These are phyloP conservation scores for Gambusia affinis DNA, from an alignment of 2,113 vertebrate genomes.

Conservation along the genomic window DNA sequence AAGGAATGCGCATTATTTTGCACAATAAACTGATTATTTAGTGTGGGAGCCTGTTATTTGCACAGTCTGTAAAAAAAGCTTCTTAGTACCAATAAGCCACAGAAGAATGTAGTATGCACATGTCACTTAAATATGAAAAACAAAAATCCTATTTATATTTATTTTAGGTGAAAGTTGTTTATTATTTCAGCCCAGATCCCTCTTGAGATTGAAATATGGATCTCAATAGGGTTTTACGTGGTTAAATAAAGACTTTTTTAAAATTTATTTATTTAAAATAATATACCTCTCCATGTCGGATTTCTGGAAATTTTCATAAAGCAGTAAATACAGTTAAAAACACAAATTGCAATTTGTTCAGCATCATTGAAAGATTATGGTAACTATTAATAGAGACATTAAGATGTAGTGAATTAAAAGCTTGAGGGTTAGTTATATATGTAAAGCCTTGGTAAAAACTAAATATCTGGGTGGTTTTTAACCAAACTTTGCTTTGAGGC, in stretches of 20 bases:
- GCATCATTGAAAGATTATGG: too few species aligned
- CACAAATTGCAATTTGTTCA: neutral
- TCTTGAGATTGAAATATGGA: too few species aligned
- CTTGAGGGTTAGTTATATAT: neutral
- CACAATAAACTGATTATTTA: neutral
- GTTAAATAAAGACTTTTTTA: too few species aligned
- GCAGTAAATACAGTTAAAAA: neutral
- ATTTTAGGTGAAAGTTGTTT: neutral
- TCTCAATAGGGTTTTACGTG: too few species aligned
- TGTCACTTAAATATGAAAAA: neutral
- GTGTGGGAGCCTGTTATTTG: neutral
- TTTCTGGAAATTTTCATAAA: neutral
- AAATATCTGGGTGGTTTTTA: neutral
- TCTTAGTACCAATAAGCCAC: constrained; percentile 16
- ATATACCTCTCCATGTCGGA: neutral
- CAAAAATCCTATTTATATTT: neutral
- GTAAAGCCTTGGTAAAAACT: neutral
- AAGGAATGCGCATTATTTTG: neutral
- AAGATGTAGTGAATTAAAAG: neutral
- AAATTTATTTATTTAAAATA: neutral
- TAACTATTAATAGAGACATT: too few species aligned
- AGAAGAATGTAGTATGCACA: constrained; percentile 22
- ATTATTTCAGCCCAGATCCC: neutral
- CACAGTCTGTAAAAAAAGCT: neutral
- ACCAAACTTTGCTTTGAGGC: neutral